Evolutionary conservation across 2,888 invertebrate genomes (phyloP).

Genomic region (Spisula subtruncata): DNA sequence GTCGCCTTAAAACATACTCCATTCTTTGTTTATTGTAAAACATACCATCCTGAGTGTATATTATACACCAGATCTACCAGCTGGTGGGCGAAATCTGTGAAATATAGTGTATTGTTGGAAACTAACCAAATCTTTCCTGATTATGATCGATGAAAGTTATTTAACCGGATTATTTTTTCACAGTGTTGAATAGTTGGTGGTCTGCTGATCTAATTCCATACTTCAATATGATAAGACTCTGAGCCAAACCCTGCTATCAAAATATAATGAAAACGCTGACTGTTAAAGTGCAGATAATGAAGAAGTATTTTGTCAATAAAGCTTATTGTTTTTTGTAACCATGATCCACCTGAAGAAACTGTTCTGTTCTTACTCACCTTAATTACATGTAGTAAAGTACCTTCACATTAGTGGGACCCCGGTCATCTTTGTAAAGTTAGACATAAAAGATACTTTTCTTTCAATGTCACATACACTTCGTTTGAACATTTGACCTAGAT

Average conservation of each 20-base stretch:
- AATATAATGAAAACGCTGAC: not conserved
- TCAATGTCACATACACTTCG: too few species aligned
- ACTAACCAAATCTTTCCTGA: not conserved
- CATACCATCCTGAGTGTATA: too few species aligned
- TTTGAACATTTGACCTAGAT: too few species aligned
- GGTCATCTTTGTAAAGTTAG: too few species aligned
- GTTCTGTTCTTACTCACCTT: not conserved
- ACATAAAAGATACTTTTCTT: too few species aligned
- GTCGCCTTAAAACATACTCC: too few species aligned
- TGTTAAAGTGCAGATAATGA: not conserved
- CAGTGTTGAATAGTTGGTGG: not conserved
- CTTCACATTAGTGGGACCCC: too few species aligned
- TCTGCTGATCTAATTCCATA: not conserved
- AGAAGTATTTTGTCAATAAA: not conserved
- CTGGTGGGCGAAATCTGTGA: too few species aligned
- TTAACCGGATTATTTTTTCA: not conserved
- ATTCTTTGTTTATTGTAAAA: too few species aligned
- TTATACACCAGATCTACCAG: too few species aligned
- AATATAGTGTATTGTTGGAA: not conserved
- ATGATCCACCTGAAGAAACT: not conserved
- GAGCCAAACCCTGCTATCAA: not conserved
- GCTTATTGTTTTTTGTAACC: not conserved
- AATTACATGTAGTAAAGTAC: too few species aligned
- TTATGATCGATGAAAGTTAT: not conserved
- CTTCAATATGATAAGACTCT: not conserved